Conservation (phyloP, 2,888 invertebrate genomes). For the Pelosia muscerda region DNA sequence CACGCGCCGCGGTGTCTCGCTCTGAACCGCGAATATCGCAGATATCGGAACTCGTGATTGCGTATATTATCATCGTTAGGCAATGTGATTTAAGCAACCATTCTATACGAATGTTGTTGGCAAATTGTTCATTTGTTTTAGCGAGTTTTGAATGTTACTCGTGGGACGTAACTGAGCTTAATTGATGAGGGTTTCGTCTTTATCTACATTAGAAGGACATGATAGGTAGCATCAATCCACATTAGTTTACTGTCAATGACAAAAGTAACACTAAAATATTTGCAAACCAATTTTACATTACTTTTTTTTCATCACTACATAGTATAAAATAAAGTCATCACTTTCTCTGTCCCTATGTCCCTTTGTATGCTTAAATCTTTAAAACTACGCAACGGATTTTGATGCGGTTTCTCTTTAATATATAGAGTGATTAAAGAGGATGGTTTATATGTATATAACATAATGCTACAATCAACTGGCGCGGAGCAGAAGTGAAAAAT, state of each 20-base stretch:
- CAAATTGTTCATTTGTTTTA: constrained; percentile 39
- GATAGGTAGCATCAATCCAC: not conserved
- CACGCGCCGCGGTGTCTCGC: constrained; percentile 66
- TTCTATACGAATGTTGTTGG: constrained; percentile 41
- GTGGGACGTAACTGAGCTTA: not conserved
- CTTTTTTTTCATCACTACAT: too few relatives aligned
- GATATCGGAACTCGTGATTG: constrained; percentile 77
- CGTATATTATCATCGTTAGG: constrained; percentile 72
- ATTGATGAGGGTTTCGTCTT: not conserved
- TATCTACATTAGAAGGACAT: not conserved
- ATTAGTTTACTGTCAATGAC: too few relatives aligned
- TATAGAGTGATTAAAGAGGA: too few relatives aligned
- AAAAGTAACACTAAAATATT: not conserved
- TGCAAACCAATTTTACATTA: too few relatives aligned
- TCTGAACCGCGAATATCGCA: constrained; percentile 65
- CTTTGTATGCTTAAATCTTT: too few relatives aligned
- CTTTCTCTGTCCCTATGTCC: too few relatives aligned
- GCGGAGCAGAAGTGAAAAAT: too few relatives aligned
- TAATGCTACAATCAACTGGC: too few relatives aligned
- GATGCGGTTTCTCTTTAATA: too few relatives aligned
- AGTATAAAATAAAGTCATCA: too few relatives aligned
- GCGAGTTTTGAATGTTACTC: not conserved
- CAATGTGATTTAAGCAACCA: constrained; percentile 50
- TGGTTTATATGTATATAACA: too few relatives aligned
- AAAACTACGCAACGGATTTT: too few relatives aligned